Conservation (phyloP, 2,113 vertebrate genomes). For the Lepus europaeus region DNA sequence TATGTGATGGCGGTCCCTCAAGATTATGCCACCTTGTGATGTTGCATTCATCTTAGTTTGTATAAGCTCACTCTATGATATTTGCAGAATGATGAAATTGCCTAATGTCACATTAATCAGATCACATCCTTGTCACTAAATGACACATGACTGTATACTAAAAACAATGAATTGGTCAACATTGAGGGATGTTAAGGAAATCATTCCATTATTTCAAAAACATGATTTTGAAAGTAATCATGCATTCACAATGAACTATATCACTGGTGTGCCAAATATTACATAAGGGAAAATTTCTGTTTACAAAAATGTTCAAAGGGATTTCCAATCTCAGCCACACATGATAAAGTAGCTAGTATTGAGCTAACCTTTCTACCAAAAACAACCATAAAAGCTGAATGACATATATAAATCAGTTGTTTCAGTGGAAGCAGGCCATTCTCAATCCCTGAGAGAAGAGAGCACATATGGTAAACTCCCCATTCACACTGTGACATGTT, state of each 20-base stretch:
- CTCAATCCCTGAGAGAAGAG: not conserved
- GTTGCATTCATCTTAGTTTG: too few relatives aligned
- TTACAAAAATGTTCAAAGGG: conserved; percentile 59
- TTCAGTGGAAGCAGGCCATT: not conserved
- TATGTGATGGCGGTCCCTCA: too few relatives aligned
- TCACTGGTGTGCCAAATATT: not conserved
- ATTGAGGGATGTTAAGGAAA: not conserved
- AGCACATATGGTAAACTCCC: not conserved
- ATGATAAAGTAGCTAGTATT: conserved; percentile 63
- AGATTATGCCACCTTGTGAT: too few relatives aligned
- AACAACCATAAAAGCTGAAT: conserved; percentile 58
- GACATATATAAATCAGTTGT: conserved; percentile 58
- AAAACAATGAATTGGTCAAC: conserved; percentile 20
- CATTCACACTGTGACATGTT: not conserved
- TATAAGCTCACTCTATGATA: too few relatives aligned
- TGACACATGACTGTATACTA: not conserved
- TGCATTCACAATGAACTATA: not conserved
- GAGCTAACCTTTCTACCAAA: conserved; percentile 60
- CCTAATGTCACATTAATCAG: too few relatives aligned
- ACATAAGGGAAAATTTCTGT: conserved; percentile 47
- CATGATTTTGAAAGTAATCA: conserved; percentile 28
- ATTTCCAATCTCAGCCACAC: conserved; percentile 59
- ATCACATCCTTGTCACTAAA: too few relatives aligned
- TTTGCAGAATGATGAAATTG: too few relatives aligned
- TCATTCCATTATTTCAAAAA: conserved; percentile 52